A percentile compares a stretch with the other conserved stretches of the same genome.
Conservation (phyloP, 1,140 invertebrate species). For the Hypsibius dujardini region DNA sequence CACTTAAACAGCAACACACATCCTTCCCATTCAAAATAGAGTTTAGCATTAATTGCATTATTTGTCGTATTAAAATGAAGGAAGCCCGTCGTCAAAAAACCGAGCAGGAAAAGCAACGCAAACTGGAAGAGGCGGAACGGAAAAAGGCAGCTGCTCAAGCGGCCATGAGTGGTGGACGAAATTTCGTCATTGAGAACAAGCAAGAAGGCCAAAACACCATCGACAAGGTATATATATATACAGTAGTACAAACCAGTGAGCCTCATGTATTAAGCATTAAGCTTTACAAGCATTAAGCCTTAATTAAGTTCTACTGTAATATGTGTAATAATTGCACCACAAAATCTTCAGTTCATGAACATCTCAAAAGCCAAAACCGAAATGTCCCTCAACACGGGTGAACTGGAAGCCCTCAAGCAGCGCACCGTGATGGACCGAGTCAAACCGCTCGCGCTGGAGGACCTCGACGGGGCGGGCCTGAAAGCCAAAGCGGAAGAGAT, state of each 20-base stretch:
- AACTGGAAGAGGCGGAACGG: constrained; percentile 66
- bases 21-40: not conserved
- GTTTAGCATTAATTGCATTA: not conserved
- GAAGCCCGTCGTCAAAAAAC: constrained; percentile 76
- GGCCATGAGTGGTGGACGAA: constrained; percentile 43
- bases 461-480: constrained; percentile 51
- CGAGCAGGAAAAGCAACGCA: constrained; percentile 77
- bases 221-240: constrained; percentile 29
- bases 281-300: constrained; percentile 10
- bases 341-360: constrained; percentile 12
- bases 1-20: not conserved
- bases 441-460: constrained; percentile 70
- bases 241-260: too few species aligned
- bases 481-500: constrained; percentile 75
- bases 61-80: constrained; percentile 52
- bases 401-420: constrained; percentile 94
- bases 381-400: constrained; percentile 63
- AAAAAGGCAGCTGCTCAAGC: constrained; percentile 26
- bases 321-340: constrained; percentile 6
- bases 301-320: constrained; percentile 14
- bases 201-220: constrained; percentile 36
- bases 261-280: too few species aligned
- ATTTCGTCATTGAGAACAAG: constrained; percentile 77
- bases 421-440: constrained; percentile 88
- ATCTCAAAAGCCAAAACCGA: constrained; percentile 15